A percentile compares a stretch with the other conserved stretches of the same genome.
Evolutionary conservation across 2,113 vertebrate genomes (phyloP).

Genomic region (Eubucco bourcierii): DNA sequence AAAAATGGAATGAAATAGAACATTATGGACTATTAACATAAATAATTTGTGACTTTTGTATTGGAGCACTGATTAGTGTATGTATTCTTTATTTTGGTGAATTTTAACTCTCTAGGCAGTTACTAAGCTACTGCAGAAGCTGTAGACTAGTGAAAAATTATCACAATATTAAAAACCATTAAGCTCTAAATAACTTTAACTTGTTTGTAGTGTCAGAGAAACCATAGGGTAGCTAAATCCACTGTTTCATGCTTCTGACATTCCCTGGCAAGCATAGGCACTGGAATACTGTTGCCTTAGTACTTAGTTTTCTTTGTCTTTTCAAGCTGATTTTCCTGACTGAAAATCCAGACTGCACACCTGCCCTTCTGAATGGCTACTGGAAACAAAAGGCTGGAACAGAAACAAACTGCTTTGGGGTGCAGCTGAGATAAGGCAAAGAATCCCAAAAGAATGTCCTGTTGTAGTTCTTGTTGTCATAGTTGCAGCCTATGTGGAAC

Average conservation of each 20-base stretch:
- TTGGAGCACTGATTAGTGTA: background rate
- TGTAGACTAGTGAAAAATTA: background rate
- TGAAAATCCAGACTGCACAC: background rate
- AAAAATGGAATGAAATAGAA: background rate
- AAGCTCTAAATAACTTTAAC: background rate
- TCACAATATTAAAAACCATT: slow-evolving; percentile 15
- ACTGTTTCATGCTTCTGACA: background rate
- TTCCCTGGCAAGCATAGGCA: background rate
- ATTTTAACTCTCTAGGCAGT: background rate
- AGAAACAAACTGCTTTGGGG: background rate
- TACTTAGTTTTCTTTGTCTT: background rate
- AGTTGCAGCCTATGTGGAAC: background rate
- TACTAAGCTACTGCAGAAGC: background rate
- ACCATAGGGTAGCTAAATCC: background rate
- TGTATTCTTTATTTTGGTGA: background rate
- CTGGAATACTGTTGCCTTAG: background rate
- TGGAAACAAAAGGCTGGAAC: background rate
- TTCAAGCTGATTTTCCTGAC: background rate
- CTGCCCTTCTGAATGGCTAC: background rate
- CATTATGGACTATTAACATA: background rate
- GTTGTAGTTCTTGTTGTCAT: background rate
- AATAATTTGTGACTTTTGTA: background rate
- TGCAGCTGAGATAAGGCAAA: background rate
- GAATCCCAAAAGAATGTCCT: background rate
- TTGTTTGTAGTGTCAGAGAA: background rate